Conservation (phyloP, 2,888 invertebrate species). For the Prenolepis imparis region DNA sequence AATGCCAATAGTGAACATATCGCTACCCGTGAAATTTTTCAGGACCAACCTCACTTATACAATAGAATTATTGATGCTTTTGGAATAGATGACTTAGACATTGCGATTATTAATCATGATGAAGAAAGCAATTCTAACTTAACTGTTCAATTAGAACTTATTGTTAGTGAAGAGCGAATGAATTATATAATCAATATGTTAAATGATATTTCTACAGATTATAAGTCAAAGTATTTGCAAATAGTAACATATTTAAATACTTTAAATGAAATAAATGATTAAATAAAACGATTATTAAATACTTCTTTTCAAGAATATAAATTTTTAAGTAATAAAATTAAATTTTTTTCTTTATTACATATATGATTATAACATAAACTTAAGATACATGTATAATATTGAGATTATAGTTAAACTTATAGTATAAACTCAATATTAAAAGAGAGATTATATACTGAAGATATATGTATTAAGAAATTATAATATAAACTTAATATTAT, state of each 20-base stretch:
- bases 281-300: background rate
- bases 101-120: background rate
- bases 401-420: too few relatives aligned
- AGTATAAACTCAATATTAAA: too few relatives aligned
- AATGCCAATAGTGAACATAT: too few relatives aligned
- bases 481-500: too few relatives aligned
- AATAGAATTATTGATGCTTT: slow-evolving; percentile 6
- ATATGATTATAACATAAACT: background rate
- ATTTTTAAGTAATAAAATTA: background rate
- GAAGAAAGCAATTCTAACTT: slow-evolving; percentile 1
- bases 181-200: too few relatives aligned
- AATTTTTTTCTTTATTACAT: background rate
- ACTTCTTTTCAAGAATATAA: background rate
- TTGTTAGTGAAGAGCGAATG: too few relatives aligned
- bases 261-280: slow-evolving; percentile 1
- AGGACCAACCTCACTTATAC: background rate
- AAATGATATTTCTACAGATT: slow-evolving; percentile 1
- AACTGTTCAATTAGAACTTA: background rate
- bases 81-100: background rate
- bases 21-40: too few relatives aligned
- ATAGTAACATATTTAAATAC: slow-evolving; percentile 2
- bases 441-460: too few relatives aligned
- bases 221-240: slow-evolving; percentile 8
- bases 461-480: too few relatives aligned
- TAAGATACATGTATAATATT: background rate